These are phyloP conservation scores for Phytoseiulus persimilis DNA, from an alignment of 2,888 invertebrate species.

Conservation along the genomic window DNA sequence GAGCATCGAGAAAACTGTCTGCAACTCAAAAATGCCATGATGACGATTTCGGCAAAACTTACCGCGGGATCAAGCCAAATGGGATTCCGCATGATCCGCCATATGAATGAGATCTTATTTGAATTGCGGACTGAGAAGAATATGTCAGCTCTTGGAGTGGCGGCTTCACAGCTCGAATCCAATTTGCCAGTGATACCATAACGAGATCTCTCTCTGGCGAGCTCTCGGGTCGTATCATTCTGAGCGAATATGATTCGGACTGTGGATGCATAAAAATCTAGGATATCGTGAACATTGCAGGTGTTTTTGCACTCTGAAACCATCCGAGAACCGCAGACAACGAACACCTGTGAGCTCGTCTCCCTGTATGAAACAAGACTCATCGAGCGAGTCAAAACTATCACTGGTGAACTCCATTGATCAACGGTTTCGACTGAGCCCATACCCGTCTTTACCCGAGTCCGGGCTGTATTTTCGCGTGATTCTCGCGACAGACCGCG, in stretches of 20 bases:
- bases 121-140: neutral
- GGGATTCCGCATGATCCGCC: too few relatives aligned
- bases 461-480: too few relatives aligned
- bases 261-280: neutral
- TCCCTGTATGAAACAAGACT: neutral
- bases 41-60: too few relatives aligned
- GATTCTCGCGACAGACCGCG: too few relatives aligned
- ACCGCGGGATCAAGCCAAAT: too few relatives aligned
- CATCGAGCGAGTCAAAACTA: neutral
- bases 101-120: neutral
- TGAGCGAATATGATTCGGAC: neutral
- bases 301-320: neutral
- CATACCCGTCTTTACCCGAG: too few relatives aligned
- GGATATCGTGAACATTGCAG: neutral
- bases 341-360: neutral
- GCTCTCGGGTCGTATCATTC: neutral
- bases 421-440: neutral
- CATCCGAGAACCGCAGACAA: neutral
- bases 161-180: neutral
- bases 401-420: neutral
- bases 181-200: neutral
- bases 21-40: too few relatives aligned
- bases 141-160: neutral
- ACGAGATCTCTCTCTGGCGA: neutral
- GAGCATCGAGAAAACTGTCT: too few relatives aligned